Percentiles rank a stretch among this genome's conserved stretches.
These are phyloP conservation scores for Empidonax alnorum DNA, from an alignment of 2,113 vertebrate species.

Conservation along the genomic window DNA sequence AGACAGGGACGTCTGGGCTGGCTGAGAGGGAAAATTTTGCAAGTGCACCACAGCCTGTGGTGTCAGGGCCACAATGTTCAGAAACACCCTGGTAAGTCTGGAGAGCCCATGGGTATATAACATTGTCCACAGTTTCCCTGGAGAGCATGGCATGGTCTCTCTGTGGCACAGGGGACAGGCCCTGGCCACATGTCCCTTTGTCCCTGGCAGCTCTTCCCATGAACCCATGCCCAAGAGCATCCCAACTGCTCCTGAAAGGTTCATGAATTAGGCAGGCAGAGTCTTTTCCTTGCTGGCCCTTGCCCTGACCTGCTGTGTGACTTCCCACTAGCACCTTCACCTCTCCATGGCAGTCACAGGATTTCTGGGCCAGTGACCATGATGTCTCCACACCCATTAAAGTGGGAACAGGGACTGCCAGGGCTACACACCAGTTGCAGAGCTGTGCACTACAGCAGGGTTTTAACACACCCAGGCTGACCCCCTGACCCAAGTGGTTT, in stretches of 20 bases:
- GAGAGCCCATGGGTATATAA: background rate
- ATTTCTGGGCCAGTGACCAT: background rate
- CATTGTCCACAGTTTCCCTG: background rate
- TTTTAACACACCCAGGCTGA: background rate
- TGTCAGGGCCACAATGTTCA: background rate
- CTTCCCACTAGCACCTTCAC: background rate
- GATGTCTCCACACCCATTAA: background rate
- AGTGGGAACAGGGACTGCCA: background rate
- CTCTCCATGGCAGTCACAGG: background rate
- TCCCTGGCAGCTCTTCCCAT: background rate
- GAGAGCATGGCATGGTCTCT: background rate
- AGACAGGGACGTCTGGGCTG: background rate
- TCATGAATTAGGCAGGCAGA: background rate
- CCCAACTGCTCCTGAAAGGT: background rate
- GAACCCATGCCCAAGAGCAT: background rate
- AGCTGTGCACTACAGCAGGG: background rate
- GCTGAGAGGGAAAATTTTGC: background rate
- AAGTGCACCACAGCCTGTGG: background rate
- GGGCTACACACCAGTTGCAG: background rate
- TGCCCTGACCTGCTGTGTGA: background rate
- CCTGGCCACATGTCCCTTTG: background rate
- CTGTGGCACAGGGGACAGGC: rapidly evolving
- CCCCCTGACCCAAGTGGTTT: background rate
- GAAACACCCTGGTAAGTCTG: background rate
- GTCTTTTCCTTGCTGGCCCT: background rate